phyloP scores from a whole-genome alignment of 1,140 invertebrate species.

The Drosophila ogumai region DNA sequence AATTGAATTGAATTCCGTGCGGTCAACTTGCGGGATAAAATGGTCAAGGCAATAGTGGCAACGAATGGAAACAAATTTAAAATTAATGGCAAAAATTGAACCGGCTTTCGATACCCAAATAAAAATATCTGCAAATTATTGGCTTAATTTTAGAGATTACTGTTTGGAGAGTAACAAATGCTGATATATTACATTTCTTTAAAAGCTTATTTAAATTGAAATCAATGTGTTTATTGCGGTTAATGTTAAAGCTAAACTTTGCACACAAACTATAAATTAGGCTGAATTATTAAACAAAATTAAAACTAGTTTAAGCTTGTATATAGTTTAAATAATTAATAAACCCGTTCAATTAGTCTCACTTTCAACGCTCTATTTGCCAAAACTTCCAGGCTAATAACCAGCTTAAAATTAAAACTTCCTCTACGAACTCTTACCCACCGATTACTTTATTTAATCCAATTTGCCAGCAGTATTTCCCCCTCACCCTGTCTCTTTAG shows the following conservation, averaged over 20 bases:
- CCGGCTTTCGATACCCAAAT: constrained; percentile 10
- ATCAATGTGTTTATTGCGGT: background rate
- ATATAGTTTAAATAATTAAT: background rate
- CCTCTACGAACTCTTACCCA: background rate
- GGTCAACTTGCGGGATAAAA: constrained; percentile 26
- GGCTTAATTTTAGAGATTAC: constrained; percentile 23
- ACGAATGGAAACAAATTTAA: constrained; percentile 43
- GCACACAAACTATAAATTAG: background rate
- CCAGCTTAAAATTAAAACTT: constrained; percentile 7
- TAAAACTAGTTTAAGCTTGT: background rate
- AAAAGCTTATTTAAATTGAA: background rate
- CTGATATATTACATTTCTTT: background rate
- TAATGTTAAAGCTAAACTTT: background rate
- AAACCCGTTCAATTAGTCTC: background rate
- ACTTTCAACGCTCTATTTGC: background rate
- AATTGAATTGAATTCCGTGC: constrained; percentile 55
- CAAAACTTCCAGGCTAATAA: constrained; percentile 2
- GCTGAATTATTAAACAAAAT: background rate
- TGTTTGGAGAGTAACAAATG: background rate
- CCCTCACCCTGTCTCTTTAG: background rate
- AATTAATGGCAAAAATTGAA: constrained; percentile 49
- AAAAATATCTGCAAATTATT: constrained; percentile 16
- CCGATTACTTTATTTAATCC: constrained; percentile 18
- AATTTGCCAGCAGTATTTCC: constrained; percentile 17
- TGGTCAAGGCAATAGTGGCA: background rate